These are phyloP conservation scores for Idaea biselata DNA, from an alignment of 2,888 invertebrate genomes.

Conservation along the genomic window DNA sequence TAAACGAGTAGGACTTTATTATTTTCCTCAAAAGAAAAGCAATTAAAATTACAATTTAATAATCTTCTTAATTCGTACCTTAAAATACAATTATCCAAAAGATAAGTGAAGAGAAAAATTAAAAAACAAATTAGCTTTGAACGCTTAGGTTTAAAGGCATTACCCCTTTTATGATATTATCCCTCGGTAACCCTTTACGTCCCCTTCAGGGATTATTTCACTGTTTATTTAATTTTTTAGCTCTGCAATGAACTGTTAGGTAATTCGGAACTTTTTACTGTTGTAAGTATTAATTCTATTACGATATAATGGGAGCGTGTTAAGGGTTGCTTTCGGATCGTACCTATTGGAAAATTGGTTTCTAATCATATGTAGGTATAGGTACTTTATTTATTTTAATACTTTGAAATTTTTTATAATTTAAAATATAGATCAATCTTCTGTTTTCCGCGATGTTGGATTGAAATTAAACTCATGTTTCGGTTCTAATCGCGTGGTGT, in stretches of 20 bases:
- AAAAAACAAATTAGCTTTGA: constrained; percentile 71
- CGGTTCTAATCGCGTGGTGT: too few relatives aligned
- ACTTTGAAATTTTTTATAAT: too few relatives aligned
- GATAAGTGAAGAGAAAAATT: constrained; percentile 60
- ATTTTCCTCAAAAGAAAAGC: constrained; percentile 16
- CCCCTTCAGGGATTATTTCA: constrained; percentile 33
- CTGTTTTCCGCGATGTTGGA: too few relatives aligned
- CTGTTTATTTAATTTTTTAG: constrained; percentile 39
- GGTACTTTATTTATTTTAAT: too few relatives aligned
- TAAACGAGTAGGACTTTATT: not conserved
- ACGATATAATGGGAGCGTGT: constrained; percentile 6
- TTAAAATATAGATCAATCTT: too few relatives aligned
- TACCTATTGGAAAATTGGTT: too few relatives aligned
- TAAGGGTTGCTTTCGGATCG: too few relatives aligned
- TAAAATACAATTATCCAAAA: constrained; percentile 42
- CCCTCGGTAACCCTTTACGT: constrained; percentile 49
- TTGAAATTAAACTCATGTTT: too few relatives aligned
- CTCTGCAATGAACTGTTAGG: constrained; percentile 34
- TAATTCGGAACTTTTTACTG: constrained; percentile 17
- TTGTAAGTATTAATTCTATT: constrained; percentile 5
- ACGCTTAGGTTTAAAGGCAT: constrained; percentile 52
- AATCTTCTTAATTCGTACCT: constrained; percentile 35
- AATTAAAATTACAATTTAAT: constrained; percentile 32
- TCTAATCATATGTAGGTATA: too few relatives aligned
- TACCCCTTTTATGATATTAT: constrained; percentile 67